Percentiles rank a stretch among this genome's conserved stretches.
Evolutionary conservation across 2,113 vertebrate genomes (phyloP).

Genomic region (Archilochus colubris): DNA sequence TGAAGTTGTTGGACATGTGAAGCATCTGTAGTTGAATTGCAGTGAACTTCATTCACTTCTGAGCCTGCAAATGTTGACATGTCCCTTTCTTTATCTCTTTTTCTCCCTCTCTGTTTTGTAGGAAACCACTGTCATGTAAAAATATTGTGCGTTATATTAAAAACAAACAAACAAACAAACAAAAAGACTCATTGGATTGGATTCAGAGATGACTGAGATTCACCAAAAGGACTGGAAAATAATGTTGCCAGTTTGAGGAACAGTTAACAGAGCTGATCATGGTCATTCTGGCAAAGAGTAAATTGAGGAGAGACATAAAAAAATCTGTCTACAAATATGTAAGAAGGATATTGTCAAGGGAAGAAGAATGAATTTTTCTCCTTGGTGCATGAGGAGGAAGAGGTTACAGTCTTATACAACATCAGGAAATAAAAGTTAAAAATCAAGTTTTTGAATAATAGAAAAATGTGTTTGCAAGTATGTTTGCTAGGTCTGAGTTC

Average conservation of each 20-base stretch:
- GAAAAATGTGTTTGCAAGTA: background rate
- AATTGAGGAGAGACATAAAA: conserved; percentile 26
- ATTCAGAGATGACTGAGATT: background rate
- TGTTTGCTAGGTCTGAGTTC: background rate
- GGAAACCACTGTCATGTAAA: background rate
- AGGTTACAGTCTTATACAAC: background rate
- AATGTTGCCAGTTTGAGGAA: background rate
- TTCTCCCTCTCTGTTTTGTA: background rate
- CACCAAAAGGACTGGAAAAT: conserved; percentile 10
- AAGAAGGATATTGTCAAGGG: background rate
- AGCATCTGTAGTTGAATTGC: background rate
- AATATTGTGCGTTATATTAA: background rate
- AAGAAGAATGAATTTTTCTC: background rate
- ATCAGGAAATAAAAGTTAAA: conserved; percentile 44
- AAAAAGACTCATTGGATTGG: background rate
- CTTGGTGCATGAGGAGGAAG: background rate
- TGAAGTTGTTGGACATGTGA: background rate
- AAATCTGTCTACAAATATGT: background rate
- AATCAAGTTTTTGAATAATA: background rate
- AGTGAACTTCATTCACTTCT: background rate
- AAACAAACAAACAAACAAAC: conserved; percentile 7
- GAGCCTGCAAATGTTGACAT: background rate
- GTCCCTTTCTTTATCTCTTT: background rate
- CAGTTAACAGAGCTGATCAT: background rate
- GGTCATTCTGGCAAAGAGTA: conserved; percentile 2